Percentiles rank a stretch among this genome's conserved stretches.
phyloP scores from a whole-genome alignment of 92 coral and sea anemone species.

The Phenganax stokvisi region DNA sequence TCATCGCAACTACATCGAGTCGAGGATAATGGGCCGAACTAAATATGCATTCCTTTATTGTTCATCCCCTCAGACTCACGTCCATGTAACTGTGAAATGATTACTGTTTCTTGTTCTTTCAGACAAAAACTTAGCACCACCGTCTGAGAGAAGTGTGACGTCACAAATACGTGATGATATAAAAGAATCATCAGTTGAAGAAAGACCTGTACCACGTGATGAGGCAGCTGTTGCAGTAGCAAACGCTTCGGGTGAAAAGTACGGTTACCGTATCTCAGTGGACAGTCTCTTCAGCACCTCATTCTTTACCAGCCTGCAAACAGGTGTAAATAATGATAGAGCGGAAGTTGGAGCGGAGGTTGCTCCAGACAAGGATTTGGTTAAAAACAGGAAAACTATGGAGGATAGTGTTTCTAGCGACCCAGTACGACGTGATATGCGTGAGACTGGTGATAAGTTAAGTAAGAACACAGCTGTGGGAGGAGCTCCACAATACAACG shows the following conservation, averaged over 20 bases:
- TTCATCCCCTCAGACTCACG: too few species aligned
- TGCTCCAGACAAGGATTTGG: background rate
- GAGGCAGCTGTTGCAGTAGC: background rate
- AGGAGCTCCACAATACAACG: background rate
- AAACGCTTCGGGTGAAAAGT: conserved; percentile 13
- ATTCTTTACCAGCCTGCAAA: conserved; percentile 12
- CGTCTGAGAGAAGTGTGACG: too few species aligned
- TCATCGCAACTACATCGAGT: too few species aligned
- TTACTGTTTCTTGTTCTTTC: too few species aligned
- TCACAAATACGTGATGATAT: too few species aligned
- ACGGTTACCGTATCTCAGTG: conserved; percentile 36
- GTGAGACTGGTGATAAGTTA: background rate
- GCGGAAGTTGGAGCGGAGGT: background rate
- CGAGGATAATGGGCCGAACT: too few species aligned
- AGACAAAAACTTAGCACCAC: too few species aligned
- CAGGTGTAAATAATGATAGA: background rate
- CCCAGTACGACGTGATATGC: background rate
- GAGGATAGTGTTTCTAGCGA: background rate
- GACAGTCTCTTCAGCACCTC: conserved; percentile 39
- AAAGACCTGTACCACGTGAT: background rate
- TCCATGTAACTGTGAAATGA: too few species aligned
- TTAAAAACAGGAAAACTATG: background rate
- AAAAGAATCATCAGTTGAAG: too few species aligned
- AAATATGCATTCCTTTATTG: too few species aligned
- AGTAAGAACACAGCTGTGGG: background rate